Percentiles rank a stretch among this genome's conserved stretches.
Evolutionary conservation across 2,113 vertebrate genomes (phyloP).

Genomic region (Dolichallabes microphthalmus): DNA sequence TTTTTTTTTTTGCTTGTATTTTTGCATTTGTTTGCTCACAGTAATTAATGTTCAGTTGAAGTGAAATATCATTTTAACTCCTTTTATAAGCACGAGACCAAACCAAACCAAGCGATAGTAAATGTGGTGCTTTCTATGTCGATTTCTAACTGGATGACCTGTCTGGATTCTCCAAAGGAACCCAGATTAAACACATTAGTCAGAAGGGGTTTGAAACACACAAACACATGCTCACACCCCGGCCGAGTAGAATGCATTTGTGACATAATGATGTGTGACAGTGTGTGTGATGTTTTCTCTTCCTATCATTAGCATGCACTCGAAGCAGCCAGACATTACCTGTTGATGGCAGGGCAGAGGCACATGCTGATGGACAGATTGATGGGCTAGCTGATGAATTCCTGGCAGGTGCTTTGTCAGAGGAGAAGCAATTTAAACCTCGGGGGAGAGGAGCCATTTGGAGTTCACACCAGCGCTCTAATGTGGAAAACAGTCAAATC

Average conservation of each 20-base stretch:
- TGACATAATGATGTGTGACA: slow-evolving; percentile 71
- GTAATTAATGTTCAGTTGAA: slow-evolving; percentile 55
- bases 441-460: slow-evolving; percentile 70
- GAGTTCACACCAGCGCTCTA: slow-evolving; percentile 61
- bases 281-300: slow-evolving; percentile 75
- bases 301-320: slow-evolving; percentile 76
- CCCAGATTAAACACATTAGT: slow-evolving; percentile 43
- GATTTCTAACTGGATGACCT: slow-evolving; percentile 20
- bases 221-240: slow-evolving; percentile 28
- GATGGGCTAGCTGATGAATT: slow-evolving; percentile 77
- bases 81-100: slow-evolving; percentile 42
- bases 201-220: slow-evolving; percentile 27
- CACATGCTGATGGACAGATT: slow-evolving; percentile 77
- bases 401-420: slow-evolving; percentile 82
- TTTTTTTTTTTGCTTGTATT: slow-evolving; percentile 9
- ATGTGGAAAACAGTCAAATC: slow-evolving; percentile 59
- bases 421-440: slow-evolving; percentile 76
- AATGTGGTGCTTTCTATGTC: slow-evolving; percentile 18
- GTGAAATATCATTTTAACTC: slow-evolving; percentile 49
- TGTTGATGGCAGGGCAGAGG: slow-evolving; percentile 73
- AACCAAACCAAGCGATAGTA: slow-evolving; percentile 39
- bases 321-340: slow-evolving; percentile 71
- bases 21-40: slow-evolving; percentile 51
- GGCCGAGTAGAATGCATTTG: slow-evolving; percentile 70
- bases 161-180: slow-evolving; percentile 28